phyloP scores from a whole-genome alignment of 2,113 vertebrate genomes.

The Numida meleagris region DNA sequence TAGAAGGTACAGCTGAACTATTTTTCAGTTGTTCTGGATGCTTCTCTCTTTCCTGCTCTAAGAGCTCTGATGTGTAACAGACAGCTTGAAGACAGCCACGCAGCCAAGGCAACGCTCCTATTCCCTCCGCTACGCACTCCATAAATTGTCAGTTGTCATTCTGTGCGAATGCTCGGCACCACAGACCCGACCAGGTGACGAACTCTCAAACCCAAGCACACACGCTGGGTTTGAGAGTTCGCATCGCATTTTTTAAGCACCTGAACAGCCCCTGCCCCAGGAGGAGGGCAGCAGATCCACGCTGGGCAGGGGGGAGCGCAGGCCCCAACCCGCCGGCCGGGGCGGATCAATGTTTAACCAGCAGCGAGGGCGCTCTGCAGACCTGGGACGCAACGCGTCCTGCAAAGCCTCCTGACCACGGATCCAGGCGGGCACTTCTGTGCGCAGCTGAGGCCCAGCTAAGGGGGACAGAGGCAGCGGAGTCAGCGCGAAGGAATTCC shows the following conservation, averaged over 20 bases:
- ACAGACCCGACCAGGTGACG: background rate
- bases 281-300: background rate
- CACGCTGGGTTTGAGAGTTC: background rate
- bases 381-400: constrained; percentile 35
- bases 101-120: constrained; percentile 12
- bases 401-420: constrained; percentile 6
- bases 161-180: background rate
- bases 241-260: background rate
- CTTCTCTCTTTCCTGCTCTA: constrained; percentile 28
- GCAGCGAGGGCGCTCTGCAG: background rate
- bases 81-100: background rate
- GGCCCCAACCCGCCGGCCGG: background rate
- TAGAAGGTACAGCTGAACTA: constrained; percentile 7
- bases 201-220: background rate
- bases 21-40: constrained; percentile 29
- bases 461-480: constrained; percentile 16
- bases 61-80: background rate
- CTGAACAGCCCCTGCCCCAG: background rate
- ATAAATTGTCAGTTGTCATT: background rate
- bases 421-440: constrained; percentile 48
- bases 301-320: background rate
- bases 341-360: constrained; percentile 57
- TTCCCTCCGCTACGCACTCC: background rate
- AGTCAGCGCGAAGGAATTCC: constrained; percentile 58
- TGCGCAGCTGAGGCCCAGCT: constrained; percentile 35